Evolutionary conservation across 2,888 invertebrate genomes (phyloP).

Genomic region (Eumerus sabulonum): DNA sequence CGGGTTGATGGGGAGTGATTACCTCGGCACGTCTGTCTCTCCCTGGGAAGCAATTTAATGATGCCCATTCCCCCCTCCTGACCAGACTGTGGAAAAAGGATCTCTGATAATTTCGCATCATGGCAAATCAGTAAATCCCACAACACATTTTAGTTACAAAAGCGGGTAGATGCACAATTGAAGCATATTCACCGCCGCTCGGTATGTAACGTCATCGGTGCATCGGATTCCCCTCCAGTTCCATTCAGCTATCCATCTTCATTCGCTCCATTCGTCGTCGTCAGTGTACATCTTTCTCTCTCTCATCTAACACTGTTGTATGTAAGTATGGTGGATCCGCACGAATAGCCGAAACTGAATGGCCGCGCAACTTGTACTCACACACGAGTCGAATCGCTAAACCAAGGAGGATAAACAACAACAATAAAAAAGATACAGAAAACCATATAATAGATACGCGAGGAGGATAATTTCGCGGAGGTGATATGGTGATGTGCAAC

Average conservation of each 20-base stretch:
- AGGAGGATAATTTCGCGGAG: slow-evolving; percentile 69
- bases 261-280: slow-evolving; percentile 55
- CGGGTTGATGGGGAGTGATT: slow-evolving; percentile 65
- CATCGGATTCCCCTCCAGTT: slow-evolving; percentile 48
- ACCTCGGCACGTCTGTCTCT: slow-evolving; percentile 28
- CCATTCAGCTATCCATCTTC: slow-evolving; percentile 69
- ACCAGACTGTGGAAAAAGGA: slow-evolving; percentile 35
- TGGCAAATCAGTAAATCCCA: slow-evolving; percentile 69
- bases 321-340: slow-evolving; percentile 6
- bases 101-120: slow-evolving; percentile 68
- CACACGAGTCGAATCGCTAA: slow-evolving; percentile 46
- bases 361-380: slow-evolving; percentile 14
- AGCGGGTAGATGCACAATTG: slow-evolving; percentile 63
- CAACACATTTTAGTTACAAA: slow-evolving; percentile 55
- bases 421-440: slow-evolving; percentile 43
- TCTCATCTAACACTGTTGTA: slow-evolving; percentile 2
- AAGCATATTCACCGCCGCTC: slow-evolving; percentile 68
- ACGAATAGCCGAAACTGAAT: slow-evolving; percentile 14
- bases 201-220: slow-evolving; percentile 69
- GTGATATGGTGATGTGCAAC: slow-evolving; percentile 70
- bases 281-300: slow-evolving; percentile 47
- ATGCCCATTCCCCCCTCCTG: slow-evolving; percentile 55
- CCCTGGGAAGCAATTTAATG: slow-evolving; percentile 67
- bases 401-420: slow-evolving; percentile 55
- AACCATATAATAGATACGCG: slow-evolving; percentile 53